Evolutionary conservation across 2,797 vertebrate species (phyloP).

Genomic region (Percopsis omiscomaycus): DNA sequence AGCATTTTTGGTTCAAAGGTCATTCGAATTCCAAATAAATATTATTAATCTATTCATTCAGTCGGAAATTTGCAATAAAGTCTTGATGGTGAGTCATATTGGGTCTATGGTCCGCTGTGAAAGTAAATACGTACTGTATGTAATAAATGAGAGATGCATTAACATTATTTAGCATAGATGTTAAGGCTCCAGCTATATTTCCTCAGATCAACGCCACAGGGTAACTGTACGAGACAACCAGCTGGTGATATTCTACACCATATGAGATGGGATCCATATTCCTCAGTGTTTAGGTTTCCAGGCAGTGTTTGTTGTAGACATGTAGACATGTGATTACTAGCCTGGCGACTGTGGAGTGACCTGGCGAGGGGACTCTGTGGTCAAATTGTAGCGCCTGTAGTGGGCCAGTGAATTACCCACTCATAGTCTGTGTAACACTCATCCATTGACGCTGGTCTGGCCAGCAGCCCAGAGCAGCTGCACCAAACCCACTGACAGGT

Average conservation of each 20-base stretch:
- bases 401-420: conserved; percentile 15
- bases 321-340: conserved; percentile 26
- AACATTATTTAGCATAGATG: neutral
- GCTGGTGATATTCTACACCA: conserved; percentile 33
- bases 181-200: conserved; percentile 17
- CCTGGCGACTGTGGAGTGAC: conserved; percentile 30
- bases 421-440: conserved; percentile 29
- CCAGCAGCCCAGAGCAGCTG: conserved; percentile 46
- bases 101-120: neutral
- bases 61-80: too few relatives aligned
- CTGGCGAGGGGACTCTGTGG: conserved; percentile 59
- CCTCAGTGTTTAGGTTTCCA: conserved; percentile 29
- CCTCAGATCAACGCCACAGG: conserved; percentile 15
- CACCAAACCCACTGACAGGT: conserved; percentile 53
- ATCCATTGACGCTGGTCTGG: conserved; percentile 54
- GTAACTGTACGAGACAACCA: conserved; percentile 39
- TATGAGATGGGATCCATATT: conserved; percentile 20
- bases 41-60: too few relatives aligned
- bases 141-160: neutral
- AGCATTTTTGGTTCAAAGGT: conserved; percentile 26
- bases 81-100: conserved; percentile 1
- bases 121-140: neutral
- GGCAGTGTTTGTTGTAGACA: conserved; percentile 17
- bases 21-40: neutral
- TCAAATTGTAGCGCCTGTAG: conserved; percentile 36